Conservation (phyloP, 2,888 invertebrate species). For the Sinohyriopsis cumingii region DNA sequence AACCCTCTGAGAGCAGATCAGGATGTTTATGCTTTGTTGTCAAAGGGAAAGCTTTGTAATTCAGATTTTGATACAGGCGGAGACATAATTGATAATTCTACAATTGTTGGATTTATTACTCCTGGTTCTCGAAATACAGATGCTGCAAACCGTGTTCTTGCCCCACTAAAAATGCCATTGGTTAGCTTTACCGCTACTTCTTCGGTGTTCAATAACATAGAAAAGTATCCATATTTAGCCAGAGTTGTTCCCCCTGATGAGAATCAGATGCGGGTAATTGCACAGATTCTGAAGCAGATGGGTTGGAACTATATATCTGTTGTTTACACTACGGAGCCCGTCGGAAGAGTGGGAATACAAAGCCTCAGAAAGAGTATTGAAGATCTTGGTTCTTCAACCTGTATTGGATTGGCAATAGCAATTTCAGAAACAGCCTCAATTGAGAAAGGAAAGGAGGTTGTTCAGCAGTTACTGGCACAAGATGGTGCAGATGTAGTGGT, state of each 20-base stretch:
- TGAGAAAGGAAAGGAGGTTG: constrained; percentile 32
- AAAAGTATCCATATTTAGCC: constrained; percentile 53
- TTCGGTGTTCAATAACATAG: constrained; percentile 40
- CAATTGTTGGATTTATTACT: constrained; percentile 66
- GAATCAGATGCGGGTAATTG: constrained; percentile 58
- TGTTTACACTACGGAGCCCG: constrained; percentile 51
- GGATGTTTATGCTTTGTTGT: constrained; percentile 64
- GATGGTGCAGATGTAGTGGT: constrained; percentile 60
- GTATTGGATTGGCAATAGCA: constrained; percentile 35
- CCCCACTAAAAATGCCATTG: constrained; percentile 75
- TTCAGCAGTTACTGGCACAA: constrained; percentile 30
- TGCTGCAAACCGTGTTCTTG: constrained; percentile 72
- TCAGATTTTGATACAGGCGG: constrained; percentile 38
- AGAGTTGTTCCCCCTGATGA: constrained; percentile 59
- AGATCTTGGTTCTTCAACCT: constrained; percentile 29
- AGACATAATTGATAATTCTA: constrained; percentile 35
- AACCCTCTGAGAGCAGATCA: constrained; percentile 56
- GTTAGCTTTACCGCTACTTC: constrained; percentile 57
- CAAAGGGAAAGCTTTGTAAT: constrained; percentile 64
- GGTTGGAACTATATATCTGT: constrained; percentile 71
- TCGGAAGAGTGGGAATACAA: constrained; percentile 31
- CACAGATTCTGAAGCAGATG: constrained; percentile 63
- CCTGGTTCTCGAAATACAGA: constrained; percentile 53
- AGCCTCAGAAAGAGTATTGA: constrained; percentile 16
- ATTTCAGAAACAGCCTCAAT: constrained; percentile 27